Evolutionary conservation across 2,888 invertebrate species (phyloP), one percentile per base, ranked within the genome.

Genomic region (Cheilosia grossa): DNA sequence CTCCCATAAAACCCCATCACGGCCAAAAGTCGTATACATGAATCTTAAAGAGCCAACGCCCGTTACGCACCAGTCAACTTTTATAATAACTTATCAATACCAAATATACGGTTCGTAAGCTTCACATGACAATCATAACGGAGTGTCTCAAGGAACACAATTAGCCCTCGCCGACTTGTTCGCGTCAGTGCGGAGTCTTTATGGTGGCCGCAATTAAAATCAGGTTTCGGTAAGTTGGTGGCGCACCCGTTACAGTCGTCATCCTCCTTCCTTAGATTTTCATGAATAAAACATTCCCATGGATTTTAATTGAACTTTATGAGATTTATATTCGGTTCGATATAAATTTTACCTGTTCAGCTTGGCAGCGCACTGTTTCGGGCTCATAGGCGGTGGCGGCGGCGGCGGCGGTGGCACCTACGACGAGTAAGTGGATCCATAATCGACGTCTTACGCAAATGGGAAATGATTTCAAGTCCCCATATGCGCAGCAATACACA

Each of bases 161-260:
- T 80, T 70, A 82, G 61, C 40, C 83, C 74, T 67, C 78, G 72
- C 58, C 61, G 56, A 53, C 56, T 40, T 44, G 15, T 19, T n/a
- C 44, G 17, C 17, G 6, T 19, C 21, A 10, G 24, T 30, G 4
- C 13, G 40, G 30, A 53, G 74, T 27, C 69, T 63, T 64, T 77
- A 70, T 27, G 74, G 70, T 44, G 81, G 81, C 85, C 81, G 72
- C 81, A 85, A 85, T 85, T 85, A 85, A 85, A 85, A 85, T 85
- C 85, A 85, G 81, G 85, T 85, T 85, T 85, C 81, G 85, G 85
- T 85, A 72, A 85, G 85, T 77, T 85, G 85, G 81, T 85, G 85
- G 85, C 85, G 72, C 85, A 85, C 85, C 85, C 85, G 81, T 77
- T 66, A 73, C 85, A 85, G 81, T 81, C 85, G 81, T 77, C 70